A percentile compares a stretch with the other conserved stretches of the same genome.
Conservation (phyloP, 2,888 invertebrate genomes). For the Coelogynopora nodosa region DNA sequence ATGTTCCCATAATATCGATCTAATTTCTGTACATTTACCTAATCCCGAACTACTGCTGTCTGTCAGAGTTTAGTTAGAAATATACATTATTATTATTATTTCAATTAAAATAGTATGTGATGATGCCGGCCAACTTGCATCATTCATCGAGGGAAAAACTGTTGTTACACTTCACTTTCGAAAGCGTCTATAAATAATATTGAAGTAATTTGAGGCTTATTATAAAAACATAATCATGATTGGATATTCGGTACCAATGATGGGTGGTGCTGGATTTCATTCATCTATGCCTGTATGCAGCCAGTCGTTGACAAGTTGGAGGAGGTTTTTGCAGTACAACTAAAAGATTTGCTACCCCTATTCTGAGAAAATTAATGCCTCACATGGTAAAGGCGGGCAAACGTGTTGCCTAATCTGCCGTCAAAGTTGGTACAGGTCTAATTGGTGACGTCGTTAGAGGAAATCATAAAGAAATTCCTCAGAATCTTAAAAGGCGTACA, state of each 20-base stretch:
- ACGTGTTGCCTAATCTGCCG: background rate
- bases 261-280: background rate
- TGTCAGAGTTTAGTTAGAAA: no score
- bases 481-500: background rate
- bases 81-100: background rate
- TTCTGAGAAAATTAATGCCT: slow-evolving; percentile 7
- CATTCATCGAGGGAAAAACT: slow-evolving; percentile 22
- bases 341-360: background rate
- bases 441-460: background rate
- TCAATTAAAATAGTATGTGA: slow-evolving; percentile 15
- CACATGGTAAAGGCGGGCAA: background rate
- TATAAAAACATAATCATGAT: background rate
- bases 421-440: background rate
- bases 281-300: background rate
- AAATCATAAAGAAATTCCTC: background rate
- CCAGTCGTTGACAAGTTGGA: background rate
- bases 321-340: background rate
- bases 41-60: no score
- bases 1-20: no score
- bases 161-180: slow-evolving; percentile 26
- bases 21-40: no score
- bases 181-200: background rate
- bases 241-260: background rate
- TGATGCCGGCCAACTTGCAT: background rate
- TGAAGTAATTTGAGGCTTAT: slow-evolving; percentile 5